These are phyloP conservation scores for Rafetus swinhoei DNA, from an alignment of 2,113 vertebrate genomes.

Conservation along the genomic window DNA sequence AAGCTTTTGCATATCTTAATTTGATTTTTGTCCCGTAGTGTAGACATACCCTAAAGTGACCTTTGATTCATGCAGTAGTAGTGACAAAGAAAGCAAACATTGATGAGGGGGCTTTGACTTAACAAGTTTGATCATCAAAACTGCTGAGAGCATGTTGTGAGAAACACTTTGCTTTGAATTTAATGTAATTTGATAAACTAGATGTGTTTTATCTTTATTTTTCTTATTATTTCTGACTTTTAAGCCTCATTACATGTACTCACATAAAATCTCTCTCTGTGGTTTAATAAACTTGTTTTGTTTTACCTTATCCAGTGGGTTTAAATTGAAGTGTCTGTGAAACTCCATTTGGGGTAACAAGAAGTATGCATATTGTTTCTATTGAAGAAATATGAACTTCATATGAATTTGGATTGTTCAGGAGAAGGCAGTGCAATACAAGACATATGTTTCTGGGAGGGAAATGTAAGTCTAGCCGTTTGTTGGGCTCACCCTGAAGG, in stretches of 20 bases:
- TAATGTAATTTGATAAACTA: background rate
- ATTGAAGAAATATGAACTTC: too few relatives aligned
- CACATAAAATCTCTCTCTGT: background rate
- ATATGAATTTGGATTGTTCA: too few relatives aligned
- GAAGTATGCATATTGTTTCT: too few relatives aligned
- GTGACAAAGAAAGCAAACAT: background rate
- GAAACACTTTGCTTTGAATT: background rate
- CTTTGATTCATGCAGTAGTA: background rate
- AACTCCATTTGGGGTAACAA: too few relatives aligned
- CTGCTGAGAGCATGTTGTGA: background rate
- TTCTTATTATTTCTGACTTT: background rate
- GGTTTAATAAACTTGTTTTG: background rate
- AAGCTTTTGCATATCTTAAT: too few relatives aligned
- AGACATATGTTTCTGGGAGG: background rate
- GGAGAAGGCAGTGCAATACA: background rate
- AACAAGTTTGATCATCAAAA: background rate
- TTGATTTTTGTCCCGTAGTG: too few relatives aligned
- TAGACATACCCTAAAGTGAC: too few relatives aligned
- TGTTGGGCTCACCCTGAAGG: background rate
- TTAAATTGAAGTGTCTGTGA: too few relatives aligned
- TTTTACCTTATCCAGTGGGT: too few relatives aligned
- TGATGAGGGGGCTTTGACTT: background rate
- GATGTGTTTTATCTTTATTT: background rate
- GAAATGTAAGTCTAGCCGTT: too few relatives aligned
- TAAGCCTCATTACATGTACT: too few relatives aligned